Conservation (phyloP, 2,113 vertebrate species). For the Amia ocellicauda region DNA sequence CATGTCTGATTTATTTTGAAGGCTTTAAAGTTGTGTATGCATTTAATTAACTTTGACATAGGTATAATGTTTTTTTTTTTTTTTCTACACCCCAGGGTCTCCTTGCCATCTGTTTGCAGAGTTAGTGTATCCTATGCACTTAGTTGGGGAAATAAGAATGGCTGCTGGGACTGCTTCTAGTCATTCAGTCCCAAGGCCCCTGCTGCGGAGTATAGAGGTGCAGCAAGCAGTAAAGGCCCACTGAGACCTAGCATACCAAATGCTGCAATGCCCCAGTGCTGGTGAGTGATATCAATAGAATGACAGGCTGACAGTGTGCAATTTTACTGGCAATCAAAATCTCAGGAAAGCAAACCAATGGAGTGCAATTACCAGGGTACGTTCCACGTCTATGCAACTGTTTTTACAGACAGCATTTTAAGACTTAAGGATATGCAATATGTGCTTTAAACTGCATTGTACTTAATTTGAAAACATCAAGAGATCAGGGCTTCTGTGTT, state of each 20-base stretch:
- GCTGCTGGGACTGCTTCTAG: background rate
- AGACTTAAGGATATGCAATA: background rate
- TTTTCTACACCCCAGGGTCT: conserved; percentile 12
- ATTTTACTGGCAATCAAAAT: conserved; percentile 1
- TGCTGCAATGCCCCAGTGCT: background rate
- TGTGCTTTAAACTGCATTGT: no score
- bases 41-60: conserved; percentile 25
- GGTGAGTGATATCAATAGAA: background rate
- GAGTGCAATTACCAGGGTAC: background rate
- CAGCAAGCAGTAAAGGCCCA: conserved; percentile 1
- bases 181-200: background rate
- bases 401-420: background rate
- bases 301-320: background rate
- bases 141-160: conserved; percentile 8
- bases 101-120: conserved; percentile 27
- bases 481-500: no score
- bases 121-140: conserved; percentile 13
- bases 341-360: background rate
- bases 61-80: conserved; percentile 17
- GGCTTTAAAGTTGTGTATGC: background rate
- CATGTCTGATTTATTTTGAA: no score
- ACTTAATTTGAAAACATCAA: no score
- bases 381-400: background rate
- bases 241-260: conserved; percentile 6
- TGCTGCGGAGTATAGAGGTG: conserved; percentile 14